Conservation (phyloP, 1,140 invertebrate species). For the Bursaphelenchus mucronatus region DNA sequence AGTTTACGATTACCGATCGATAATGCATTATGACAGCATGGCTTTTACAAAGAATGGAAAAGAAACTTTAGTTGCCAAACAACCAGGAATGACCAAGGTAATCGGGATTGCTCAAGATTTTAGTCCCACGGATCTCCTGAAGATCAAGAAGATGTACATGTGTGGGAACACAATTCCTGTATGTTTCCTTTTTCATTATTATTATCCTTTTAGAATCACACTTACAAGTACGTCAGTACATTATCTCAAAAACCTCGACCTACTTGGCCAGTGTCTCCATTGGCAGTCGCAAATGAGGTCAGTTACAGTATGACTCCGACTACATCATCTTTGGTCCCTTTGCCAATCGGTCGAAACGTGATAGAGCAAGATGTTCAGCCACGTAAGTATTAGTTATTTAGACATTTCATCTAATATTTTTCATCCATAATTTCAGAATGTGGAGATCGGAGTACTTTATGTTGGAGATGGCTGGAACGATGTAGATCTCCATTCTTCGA, state of each 20-base stretch:
- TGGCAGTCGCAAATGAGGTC: neutral
- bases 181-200: no score
- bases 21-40: conserved; percentile 55
- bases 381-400: conserved; percentile 1
- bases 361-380: neutral
- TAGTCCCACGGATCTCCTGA: conserved; percentile 52
- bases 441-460: conserved; percentile 50
- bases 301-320: conserved; percentile 3
- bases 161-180: conserved; percentile 23
- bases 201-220: no score
- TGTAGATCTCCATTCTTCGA: conserved; percentile 53
- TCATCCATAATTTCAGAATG: conserved; percentile 35
- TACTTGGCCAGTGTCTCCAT: neutral
- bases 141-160: conserved; percentile 57
- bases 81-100: conserved; percentile 53
- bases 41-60: conserved; percentile 57
- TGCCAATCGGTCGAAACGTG: neutral
- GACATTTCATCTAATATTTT: conserved; percentile 14
- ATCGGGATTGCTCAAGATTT: conserved; percentile 60
- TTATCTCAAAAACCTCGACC: neutral
- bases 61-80: conserved; percentile 55
- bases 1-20: conserved; percentile 49
- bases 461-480: conserved; percentile 50
- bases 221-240: no score
- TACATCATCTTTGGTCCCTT: neutral